phyloP scores from a whole-genome alignment of 2,113 vertebrate species.

The Ciconia boyciana region DNA sequence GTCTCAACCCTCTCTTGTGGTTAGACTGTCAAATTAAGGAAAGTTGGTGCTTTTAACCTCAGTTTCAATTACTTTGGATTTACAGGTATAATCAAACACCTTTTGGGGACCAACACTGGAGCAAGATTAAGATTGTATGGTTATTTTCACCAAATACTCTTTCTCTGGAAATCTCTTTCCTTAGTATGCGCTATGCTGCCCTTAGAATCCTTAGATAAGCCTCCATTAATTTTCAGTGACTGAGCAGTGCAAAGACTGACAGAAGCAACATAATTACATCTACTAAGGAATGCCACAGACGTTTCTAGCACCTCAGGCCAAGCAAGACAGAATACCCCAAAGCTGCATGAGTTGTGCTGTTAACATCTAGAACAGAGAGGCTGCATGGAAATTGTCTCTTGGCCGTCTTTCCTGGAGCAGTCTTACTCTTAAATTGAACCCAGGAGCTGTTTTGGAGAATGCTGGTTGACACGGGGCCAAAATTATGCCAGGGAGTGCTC shows the following conservation, averaged over 20 bases:
- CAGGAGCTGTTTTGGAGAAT: not conserved
- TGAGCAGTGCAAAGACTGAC: not conserved
- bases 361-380: not conserved
- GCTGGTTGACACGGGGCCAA: too few relatives aligned
- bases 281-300: not conserved
- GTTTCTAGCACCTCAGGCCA: not conserved
- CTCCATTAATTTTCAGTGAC: not conserved
- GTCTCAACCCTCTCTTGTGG: not conserved
- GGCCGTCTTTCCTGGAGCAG: not conserved
- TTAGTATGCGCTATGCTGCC: not conserved
- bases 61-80: not conserved
- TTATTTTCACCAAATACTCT: not conserved
- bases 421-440: not conserved
- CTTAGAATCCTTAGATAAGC: not conserved
- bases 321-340: not conserved
- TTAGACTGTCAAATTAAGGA: not conserved
- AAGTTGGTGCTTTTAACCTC: not conserved
- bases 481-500: not conserved
- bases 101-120: not conserved
- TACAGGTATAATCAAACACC: not conserved
- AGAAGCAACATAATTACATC: not conserved
- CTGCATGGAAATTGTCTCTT: not conserved
- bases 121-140: not conserved
- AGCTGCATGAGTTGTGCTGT: not conserved
- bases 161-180: not conserved